Evolutionary conservation across 2,113 vertebrate genomes (phyloP), one percentile per base, ranked within the genome.

Genomic region (Phocoena phocoena): DNA sequence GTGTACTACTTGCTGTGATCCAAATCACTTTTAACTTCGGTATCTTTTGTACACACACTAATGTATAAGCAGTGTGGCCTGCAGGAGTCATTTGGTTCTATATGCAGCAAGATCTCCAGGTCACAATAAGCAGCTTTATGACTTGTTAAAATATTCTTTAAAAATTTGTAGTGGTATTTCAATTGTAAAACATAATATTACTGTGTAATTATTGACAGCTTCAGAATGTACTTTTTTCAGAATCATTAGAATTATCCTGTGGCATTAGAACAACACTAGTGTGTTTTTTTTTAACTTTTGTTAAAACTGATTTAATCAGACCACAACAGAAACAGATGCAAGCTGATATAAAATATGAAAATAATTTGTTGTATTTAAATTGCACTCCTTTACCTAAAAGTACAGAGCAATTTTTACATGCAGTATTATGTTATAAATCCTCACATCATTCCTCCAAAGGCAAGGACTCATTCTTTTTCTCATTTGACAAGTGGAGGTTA

Each of bases 131-230:
- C 95, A 47, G 36, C 13, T 62, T 73, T 96, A 93, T 38, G 14
- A 96, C 96, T 96, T 90, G 63, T 79, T 95, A 90, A 53, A 88
- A 94, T 98, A 96, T 88, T 85, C 74, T 96, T 96, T 91, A 98
- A 96, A 98, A 50, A 92, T 92, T 92, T 95, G 26, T 65, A 96
- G 68, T 82, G 62, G 65, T 74, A 88, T 95, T 86, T 80, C 36
- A 86, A 81, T 73, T 95, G 33, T 84, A 88, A 94, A 95, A 96
- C 73, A 96, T 79, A 96, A 73, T 87, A 41, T 95, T 83, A 17
- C 11, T 84, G 15, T 85, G 63, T 94, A 97, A 89, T 55, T 79
- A 97, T 86, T 88, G 11, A 36, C 47, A 86, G 71, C 41, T 86
- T 95, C 44, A 94, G 90, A 92, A 68, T 77, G 65, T 44, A 81